Evolutionary conservation across 1,140 invertebrate genomes (phyloP).

Genomic region (Tribolium madens): DNA sequence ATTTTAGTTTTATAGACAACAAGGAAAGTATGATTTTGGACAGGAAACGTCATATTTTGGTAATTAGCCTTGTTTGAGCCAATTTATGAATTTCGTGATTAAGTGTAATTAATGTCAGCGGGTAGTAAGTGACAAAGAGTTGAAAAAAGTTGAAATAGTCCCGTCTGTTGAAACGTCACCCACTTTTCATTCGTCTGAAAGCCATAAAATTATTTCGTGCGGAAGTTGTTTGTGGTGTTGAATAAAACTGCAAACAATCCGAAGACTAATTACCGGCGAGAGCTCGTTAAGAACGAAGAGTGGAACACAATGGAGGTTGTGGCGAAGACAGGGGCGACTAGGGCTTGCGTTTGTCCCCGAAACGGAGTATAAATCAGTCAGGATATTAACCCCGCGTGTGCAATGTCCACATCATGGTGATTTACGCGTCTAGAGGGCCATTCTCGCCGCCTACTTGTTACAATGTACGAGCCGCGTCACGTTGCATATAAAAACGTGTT

Average conservation of each 20-base stretch:
- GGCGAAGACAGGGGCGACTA: constrained; percentile 26
- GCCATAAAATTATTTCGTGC: constrained; percentile 38
- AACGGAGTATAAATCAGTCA: constrained; percentile 60
- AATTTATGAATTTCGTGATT: constrained; percentile 25
- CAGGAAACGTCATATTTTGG: background rate
- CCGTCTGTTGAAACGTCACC: constrained; percentile 12
- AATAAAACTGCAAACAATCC: constrained; percentile 39
- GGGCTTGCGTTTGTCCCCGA: constrained; percentile 40
- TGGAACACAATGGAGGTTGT: constrained; percentile 27
- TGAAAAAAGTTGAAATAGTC: background rate
- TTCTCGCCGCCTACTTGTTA: constrained; percentile 63
- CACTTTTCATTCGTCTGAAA: constrained; percentile 15
- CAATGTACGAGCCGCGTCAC: constrained; percentile 59
- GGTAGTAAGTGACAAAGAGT: background rate
- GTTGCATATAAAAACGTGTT: constrained; percentile 64
- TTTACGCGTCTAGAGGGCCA: constrained; percentile 64
- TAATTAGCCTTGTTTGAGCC: background rate
- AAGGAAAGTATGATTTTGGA: too few relatives aligned
- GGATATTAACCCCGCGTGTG: constrained; percentile 64
- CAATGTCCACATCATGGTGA: constrained; percentile 63
- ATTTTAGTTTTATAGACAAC: too few relatives aligned
- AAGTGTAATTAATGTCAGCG: constrained; percentile 9
- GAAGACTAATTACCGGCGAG: constrained; percentile 34
- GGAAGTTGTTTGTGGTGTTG: constrained; percentile 34
- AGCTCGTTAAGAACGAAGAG: constrained; percentile 35